Percentiles rank a stretch among this genome's conserved stretches.
Conservation (phyloP, 2,113 vertebrate genomes). For the Protobothrops mucrosquamatus region DNA sequence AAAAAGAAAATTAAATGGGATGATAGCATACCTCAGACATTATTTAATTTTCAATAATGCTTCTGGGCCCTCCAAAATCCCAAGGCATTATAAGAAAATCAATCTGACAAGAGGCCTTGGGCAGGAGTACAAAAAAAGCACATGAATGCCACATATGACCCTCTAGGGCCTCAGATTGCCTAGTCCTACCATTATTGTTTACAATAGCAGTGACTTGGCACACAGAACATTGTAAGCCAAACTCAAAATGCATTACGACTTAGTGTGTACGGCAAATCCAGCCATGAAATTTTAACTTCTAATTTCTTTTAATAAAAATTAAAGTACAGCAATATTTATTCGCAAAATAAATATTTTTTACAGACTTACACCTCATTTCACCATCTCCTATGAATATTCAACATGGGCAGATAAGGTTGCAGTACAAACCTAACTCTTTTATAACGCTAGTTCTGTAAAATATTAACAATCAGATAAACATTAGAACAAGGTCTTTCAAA, state of each 20-base stretch:
- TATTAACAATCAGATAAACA: slow-evolving; percentile 78
- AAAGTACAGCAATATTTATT: not conserved
- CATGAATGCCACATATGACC: not conserved
- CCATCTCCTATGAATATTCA: slow-evolving; percentile 18
- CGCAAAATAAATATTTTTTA: not conserved
- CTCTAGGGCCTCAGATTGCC: not conserved
- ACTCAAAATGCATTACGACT: not conserved
- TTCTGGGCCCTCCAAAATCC: not conserved
- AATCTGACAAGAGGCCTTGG: not conserved
- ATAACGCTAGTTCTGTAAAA: slow-evolving; percentile 67
- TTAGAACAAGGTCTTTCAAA: slow-evolving; percentile 41
- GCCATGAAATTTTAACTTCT: not conserved
- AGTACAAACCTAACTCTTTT: slow-evolving; percentile 43
- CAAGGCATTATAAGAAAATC: not conserved
- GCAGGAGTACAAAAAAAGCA: not conserved
- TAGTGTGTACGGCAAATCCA: not conserved
- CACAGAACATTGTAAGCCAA: not conserved
- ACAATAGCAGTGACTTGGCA: not conserved
- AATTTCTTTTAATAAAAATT: not conserved
- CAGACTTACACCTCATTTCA: slow-evolving; percentile 1
- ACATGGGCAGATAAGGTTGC: slow-evolving; percentile 44
- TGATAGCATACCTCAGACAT: not conserved
- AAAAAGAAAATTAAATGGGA: not conserved
- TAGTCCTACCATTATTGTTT: not conserved
- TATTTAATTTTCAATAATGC: not conserved